Evolutionary conservation across 2,888 invertebrate species (phyloP).

Genomic region (Macrophya alboannulata): DNA sequence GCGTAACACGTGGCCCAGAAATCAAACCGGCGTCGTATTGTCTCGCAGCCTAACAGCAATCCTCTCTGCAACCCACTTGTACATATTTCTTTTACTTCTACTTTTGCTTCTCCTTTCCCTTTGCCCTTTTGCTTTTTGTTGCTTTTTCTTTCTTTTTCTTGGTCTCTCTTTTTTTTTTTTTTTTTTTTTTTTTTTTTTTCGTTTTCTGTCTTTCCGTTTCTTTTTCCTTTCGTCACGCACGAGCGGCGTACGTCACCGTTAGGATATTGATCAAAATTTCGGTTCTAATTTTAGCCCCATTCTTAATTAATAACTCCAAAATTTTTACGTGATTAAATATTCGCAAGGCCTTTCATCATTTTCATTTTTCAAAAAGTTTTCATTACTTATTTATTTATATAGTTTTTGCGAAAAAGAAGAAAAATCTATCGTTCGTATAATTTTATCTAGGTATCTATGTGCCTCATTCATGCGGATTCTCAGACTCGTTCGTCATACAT

Average conservation of each 20-base stretch:
- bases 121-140: neutral
- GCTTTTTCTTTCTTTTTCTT: neutral
- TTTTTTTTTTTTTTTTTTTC: neutral
- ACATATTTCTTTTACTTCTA: neutral
- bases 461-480: neutral
- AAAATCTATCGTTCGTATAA: too few relatives aligned
- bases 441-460: too few relatives aligned
- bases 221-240: neutral
- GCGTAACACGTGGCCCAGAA: constrained; percentile 38
- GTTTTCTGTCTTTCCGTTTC: neutral
- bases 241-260: too few relatives aligned
- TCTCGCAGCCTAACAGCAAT: neutral
- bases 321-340: too few relatives aligned
- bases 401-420: too few relatives aligned
- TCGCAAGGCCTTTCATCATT: too few relatives aligned
- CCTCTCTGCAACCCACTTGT: neutral
- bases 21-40: constrained; percentile 36
- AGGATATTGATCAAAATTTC: neutral
- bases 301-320: too few relatives aligned
- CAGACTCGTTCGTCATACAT: neutral
- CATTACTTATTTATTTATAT: too few relatives aligned
- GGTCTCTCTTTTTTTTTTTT: too few relatives aligned
- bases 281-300: neutral
- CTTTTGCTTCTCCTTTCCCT: too few relatives aligned
- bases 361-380: too few relatives aligned